Evolutionary conservation across 2,888 invertebrate genomes (phyloP).

Genomic region (Spodoptera picta): DNA sequence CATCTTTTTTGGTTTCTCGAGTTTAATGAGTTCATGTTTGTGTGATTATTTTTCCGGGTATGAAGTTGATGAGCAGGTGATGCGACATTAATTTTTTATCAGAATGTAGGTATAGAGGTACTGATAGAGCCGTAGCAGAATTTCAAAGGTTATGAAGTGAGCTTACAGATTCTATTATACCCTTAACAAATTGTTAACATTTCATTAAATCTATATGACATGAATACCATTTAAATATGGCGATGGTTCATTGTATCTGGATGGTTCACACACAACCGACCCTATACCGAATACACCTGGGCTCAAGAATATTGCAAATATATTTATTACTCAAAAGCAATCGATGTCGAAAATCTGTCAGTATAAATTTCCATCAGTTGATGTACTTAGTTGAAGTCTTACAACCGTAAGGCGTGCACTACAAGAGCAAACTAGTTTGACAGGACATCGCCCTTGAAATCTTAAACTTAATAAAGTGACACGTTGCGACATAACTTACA

Average conservation of each 20-base stretch:
- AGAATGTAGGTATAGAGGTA: no score
- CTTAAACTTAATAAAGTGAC: constrained; percentile 72
- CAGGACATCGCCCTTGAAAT: constrained; percentile 76
- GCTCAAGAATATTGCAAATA: neutral
- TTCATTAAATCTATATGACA: no score
- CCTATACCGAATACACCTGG: no score
- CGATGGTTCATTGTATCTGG: no score
- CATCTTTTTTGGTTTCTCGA: constrained; percentile 23
- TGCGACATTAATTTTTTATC: no score
- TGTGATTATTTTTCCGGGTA: constrained; percentile 32
- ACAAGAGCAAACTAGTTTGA: constrained; percentile 72
- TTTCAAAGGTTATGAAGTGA: no score
- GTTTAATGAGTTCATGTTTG: constrained; percentile 10
- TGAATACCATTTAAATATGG: no score
- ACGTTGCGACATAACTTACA: constrained; percentile 77
- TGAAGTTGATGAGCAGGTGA: neutral
- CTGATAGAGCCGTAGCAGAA: no score
- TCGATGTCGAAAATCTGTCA: constrained; percentile 37
- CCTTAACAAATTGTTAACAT: no score
- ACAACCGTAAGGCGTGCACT: constrained; percentile 63
- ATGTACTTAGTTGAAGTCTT: constrained; percentile 52
- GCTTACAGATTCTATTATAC: no score
- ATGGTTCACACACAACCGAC: no score
- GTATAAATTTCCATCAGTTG: constrained; percentile 40
- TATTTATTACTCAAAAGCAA: constrained; percentile 19